Percentiles rank a stretch among this genome's conserved stretches.
These are phyloP conservation scores for Gastrophysa polygoni DNA, from an alignment of 2,888 invertebrate genomes.

Conservation along the genomic window DNA sequence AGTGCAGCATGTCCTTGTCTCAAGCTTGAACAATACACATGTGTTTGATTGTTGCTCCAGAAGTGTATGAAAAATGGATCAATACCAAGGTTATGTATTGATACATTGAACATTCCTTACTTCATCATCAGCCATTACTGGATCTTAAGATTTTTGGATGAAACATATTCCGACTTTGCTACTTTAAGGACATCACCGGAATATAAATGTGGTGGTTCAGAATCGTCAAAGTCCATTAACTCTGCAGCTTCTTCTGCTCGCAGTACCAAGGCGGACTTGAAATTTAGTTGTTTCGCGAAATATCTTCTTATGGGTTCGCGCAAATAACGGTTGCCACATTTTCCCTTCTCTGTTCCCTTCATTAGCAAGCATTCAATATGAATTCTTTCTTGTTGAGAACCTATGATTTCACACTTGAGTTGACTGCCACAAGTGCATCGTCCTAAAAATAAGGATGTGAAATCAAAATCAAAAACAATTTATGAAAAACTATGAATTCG, in stretches of 20 bases:
- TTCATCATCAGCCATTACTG: no score
- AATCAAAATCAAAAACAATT: no score
- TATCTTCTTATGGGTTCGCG: not conserved
- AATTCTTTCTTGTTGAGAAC: not conserved
- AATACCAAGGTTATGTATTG: not conserved
- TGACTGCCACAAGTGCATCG: slow-evolving; percentile 6
- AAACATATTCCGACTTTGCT: not conserved
- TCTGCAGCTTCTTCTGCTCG: slow-evolving; percentile 2
- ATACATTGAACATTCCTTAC: not conserved
- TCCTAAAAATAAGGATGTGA: not conserved
- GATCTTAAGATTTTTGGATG: not conserved
- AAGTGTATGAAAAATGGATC: slow-evolving; percentile 1
- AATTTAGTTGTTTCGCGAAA: not conserved
- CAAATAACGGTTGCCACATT: not conserved
- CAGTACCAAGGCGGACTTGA: not conserved
- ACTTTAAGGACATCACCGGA: slow-evolving; percentile 1
- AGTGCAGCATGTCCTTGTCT: not conserved
- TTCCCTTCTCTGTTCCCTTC: slow-evolving; percentile 1
- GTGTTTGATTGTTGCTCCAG: slow-evolving; percentile 6
- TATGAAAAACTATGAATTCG: no score
- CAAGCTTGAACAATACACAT: slow-evolving; percentile 1
- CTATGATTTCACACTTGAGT: not conserved
- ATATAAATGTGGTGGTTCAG: not conserved
- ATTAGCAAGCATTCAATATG: not conserved
- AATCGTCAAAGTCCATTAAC: not conserved